These are phyloP conservation scores for Orchesellides sinensis DNA, from an alignment of 2,888 invertebrate species.

Conservation along the genomic window DNA sequence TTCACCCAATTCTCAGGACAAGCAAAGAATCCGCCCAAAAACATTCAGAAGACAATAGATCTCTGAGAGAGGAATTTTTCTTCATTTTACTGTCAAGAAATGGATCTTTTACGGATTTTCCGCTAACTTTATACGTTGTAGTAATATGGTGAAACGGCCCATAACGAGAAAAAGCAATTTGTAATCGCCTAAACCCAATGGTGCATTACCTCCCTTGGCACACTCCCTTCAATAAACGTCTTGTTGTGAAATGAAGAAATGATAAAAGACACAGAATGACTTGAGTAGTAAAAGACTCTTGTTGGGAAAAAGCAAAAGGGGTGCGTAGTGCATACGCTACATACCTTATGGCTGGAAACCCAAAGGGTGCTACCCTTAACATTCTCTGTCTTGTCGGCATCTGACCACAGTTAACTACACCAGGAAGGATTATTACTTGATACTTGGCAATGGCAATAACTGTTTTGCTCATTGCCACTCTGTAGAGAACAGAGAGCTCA, in stretches of 20 bases:
- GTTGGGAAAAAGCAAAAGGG: neutral
- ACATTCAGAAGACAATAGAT: conserved; percentile 3
- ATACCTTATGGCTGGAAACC: no score
- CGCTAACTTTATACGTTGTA: no score
- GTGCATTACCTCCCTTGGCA: conserved; percentile 33
- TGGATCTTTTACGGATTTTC: conserved; percentile 31
- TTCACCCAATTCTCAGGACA: conserved; percentile 52
- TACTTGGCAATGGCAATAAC: no score
- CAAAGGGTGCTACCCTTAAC: conserved; percentile 55
- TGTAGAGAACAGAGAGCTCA: conserved; percentile 25
- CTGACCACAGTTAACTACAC: no score
- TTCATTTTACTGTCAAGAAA: conserved; percentile 25
- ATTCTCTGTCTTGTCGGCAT: conserved; percentile 21
- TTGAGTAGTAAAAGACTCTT: neutral
- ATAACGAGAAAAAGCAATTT: conserved; percentile 28
- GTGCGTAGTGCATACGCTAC: neutral
- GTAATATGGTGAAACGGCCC: no score
- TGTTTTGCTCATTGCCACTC: conserved; percentile 29
- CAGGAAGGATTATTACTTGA: conserved; percentile 55
- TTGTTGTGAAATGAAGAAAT: conserved; percentile 40
- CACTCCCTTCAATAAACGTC: conserved; percentile 59
- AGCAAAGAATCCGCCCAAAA: conserved; percentile 47
- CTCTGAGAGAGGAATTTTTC: conserved; percentile 11
- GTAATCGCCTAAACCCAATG: conserved; percentile 36
- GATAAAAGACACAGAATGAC: neutral